These are phyloP conservation scores for Spilogale gracilis DNA, from an alignment of 2,113 vertebrate genomes.

Conservation along the genomic window DNA sequence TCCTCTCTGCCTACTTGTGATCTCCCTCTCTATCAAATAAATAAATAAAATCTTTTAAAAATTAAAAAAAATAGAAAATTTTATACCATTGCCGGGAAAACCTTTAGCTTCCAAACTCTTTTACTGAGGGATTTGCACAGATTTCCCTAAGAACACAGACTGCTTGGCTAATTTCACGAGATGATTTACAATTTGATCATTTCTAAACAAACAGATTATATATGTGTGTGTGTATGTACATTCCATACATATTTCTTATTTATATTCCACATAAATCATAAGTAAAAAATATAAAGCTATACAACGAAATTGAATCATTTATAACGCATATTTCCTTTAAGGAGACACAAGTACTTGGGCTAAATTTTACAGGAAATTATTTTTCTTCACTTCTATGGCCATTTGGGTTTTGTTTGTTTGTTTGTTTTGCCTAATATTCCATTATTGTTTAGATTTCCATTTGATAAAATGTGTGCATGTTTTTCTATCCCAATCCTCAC, in stretches of 20 bases:
- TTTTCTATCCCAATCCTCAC: neutral
- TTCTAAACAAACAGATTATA: neutral
- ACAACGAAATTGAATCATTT: neutral
- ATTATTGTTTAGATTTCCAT: neutral
- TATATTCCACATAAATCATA: neutral
- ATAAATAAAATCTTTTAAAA: neutral
- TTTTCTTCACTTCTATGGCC: neutral
- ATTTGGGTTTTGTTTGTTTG: neutral
- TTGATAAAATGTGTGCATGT: neutral
- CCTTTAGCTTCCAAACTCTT: neutral
- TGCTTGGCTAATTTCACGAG: neutral
- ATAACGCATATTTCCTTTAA: neutral
- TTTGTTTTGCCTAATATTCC: constrained; percentile 9
- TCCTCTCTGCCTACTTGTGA: neutral
- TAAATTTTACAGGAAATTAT: neutral
- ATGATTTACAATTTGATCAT: neutral
- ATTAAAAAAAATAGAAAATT: neutral
- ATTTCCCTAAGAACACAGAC: neutral
- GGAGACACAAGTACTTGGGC: neutral
- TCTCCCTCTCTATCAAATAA: neutral
- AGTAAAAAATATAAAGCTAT: constrained; percentile 25
- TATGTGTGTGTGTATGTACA: neutral
- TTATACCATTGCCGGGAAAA: neutral
- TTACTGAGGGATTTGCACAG: neutral
- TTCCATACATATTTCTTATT: neutral